A percentile compares a stretch with the other conserved stretches of the same genome.
Evolutionary conservation across 2,113 vertebrate genomes (phyloP).

Genomic region (Rynchops niger): DNA sequence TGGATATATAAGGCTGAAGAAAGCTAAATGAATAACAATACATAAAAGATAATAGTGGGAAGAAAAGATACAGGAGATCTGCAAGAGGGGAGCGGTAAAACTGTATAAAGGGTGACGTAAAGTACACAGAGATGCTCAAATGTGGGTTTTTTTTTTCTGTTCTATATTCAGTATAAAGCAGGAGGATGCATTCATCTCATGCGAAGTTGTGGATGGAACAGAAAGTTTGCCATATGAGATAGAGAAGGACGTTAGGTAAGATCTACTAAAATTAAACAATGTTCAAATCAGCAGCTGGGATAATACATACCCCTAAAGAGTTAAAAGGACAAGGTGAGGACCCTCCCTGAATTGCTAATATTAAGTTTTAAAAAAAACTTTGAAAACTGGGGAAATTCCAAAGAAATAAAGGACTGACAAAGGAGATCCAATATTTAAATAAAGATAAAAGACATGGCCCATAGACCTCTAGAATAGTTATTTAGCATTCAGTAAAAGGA

Average conservation of each 20-base stretch:
- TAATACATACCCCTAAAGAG: neutral
- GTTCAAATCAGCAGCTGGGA: neutral
- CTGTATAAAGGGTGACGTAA: neutral
- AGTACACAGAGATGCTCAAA: neutral
- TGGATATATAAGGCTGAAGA: neutral
- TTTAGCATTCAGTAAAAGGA: conserved; percentile 38
- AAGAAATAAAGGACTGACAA: conserved; percentile 9
- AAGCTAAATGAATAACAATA: neutral
- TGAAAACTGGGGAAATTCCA: conserved; percentile 2
- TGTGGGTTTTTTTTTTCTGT: neutral
- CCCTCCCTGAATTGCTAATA: neutral
- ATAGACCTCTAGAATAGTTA: neutral
- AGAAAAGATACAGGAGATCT: neutral
- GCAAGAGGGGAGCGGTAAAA: neutral
- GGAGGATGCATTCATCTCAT: neutral
- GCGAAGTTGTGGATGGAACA: neutral
- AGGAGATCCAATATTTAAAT: conserved; percentile 36
- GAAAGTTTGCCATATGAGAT: neutral
- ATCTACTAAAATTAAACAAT: conserved; percentile 30
- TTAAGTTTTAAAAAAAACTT: neutral
- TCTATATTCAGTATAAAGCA: neutral
- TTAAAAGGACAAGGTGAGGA: neutral
- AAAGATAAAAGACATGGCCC: neutral
- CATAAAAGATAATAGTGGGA: neutral
- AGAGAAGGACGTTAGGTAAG: neutral